phyloP scores from a whole-genome alignment of 2,888 invertebrate genomes.

The Seira sanloemensis region DNA sequence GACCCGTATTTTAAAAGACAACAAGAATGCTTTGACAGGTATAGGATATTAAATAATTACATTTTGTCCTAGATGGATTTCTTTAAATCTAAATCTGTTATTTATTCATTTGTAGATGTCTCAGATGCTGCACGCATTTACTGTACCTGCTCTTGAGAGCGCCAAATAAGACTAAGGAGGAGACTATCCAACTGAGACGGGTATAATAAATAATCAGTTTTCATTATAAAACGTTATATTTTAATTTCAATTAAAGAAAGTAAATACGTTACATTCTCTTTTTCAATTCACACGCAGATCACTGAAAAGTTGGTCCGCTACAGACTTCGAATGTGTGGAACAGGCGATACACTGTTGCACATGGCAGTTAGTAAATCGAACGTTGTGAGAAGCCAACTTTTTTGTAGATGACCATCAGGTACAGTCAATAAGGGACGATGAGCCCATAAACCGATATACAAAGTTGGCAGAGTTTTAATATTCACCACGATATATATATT shows the following conservation, averaged over 20 bases:
- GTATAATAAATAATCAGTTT: constrained; percentile 60
- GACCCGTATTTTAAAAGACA: constrained; percentile 86
- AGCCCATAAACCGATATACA: too few relatives aligned
- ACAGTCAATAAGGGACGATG: too few relatives aligned
- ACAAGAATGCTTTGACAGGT: constrained; percentile 88
- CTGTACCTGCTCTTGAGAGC: constrained; percentile 83
- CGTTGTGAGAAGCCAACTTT: constrained; percentile 86
- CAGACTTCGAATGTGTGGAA: constrained; percentile 82
- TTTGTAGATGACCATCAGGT: constrained; percentile 82
- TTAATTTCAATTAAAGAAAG: constrained; percentile 36
- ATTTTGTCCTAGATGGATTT: constrained; percentile 19
- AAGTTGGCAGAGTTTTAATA: too few relatives aligned
- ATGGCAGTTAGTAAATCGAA: constrained; percentile 87
- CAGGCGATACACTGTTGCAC: constrained; percentile 89
- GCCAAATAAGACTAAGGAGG: constrained; percentile 75
- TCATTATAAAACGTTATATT: constrained; percentile 34
- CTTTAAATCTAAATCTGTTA: background rate
- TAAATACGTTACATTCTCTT: constrained; percentile 13
- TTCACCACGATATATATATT: background rate
- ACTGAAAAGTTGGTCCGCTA: constrained; percentile 78
- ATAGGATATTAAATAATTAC: constrained; percentile 72
- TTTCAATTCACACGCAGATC: too few relatives aligned
- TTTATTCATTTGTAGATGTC: constrained; percentile 70
- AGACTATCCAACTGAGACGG: constrained; percentile 67
- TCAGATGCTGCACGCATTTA: constrained; percentile 88